These are phyloP conservation scores for Dicyrtomina minuta DNA, from an alignment of 2,888 invertebrate genomes.

Conservation along the genomic window DNA sequence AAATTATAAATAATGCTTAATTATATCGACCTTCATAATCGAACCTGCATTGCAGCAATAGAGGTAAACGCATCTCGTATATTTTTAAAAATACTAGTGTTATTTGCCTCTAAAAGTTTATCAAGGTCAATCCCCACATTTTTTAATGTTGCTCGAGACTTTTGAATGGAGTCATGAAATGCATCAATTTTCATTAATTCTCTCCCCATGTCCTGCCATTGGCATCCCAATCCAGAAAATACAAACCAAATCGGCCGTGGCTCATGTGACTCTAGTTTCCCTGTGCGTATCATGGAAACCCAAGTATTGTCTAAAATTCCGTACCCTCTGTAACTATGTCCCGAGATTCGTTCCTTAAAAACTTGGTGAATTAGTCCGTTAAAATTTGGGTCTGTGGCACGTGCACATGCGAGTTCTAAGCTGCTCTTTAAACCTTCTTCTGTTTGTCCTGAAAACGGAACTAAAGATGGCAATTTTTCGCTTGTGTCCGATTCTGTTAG, in stretches of 20 bases:
- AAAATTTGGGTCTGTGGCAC: not conserved
- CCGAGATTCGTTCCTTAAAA: conserved; percentile 55
- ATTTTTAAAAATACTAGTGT: conserved; percentile 67
- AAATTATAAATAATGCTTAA: too few species aligned
- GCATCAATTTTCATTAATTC: too few species aligned
- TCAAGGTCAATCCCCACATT: conserved; percentile 79
- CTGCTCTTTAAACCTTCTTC: conserved; percentile 46
- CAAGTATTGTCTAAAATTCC: not conserved
- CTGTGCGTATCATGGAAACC: not conserved
- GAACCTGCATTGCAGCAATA: conserved; percentile 55
- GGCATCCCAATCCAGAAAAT: too few species aligned
- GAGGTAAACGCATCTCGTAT: conserved; percentile 57
- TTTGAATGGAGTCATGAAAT: too few species aligned
- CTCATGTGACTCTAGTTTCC: not conserved
- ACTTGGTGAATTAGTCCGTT: conserved; percentile 54
- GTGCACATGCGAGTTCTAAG: conserved; percentile 52
- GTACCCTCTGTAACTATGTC: conserved; percentile 61
- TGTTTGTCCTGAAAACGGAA: conserved; percentile 28
- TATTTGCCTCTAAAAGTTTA: conserved; percentile 66
- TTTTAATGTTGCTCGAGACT: conserved; percentile 59
- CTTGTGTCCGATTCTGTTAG: not conserved
- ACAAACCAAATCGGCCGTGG: conserved; percentile 59
- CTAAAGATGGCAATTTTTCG: conserved; percentile 1
- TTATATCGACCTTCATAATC: too few species aligned
- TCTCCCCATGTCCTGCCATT: too few species aligned